Conservation (phyloP, 1,140 invertebrate genomes). For the Rhyzopertha dominica region DNA sequence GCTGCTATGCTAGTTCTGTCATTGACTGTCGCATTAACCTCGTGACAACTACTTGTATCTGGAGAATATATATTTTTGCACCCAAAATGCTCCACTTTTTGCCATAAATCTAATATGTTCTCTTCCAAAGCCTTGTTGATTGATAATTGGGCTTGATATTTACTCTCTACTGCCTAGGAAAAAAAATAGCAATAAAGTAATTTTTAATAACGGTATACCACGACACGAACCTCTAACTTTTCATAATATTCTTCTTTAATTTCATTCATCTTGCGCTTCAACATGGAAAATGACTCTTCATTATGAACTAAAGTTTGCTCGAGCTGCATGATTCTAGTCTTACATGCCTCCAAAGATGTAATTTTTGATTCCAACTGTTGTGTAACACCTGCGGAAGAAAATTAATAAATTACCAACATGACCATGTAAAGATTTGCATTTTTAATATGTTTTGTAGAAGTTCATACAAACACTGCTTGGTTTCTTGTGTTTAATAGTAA, state of each 20-base stretch:
- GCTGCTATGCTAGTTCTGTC: conserved; percentile 41
- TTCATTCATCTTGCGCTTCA: conserved; percentile 50
- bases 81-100: conserved; percentile 47
- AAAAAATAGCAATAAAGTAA: conserved; percentile 6
- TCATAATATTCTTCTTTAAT: conserved; percentile 53
- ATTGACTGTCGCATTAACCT: conserved; percentile 46
- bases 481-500: too few relatives aligned
- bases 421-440: too few relatives aligned
- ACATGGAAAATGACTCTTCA: conserved; percentile 49
- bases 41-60: conserved; percentile 43
- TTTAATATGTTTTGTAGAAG: too few relatives aligned
- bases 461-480: too few relatives aligned
- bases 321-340: conserved; percentile 48
- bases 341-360: conserved; percentile 48
- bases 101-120: conserved; percentile 58
- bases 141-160: conserved; percentile 63
- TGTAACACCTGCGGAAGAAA: conserved; percentile 39
- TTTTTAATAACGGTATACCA: conserved; percentile 11
- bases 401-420: too few relatives aligned
- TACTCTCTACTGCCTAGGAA: conserved; percentile 61
- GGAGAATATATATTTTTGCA: conserved; percentile 27
- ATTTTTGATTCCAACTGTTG: conserved; percentile 29
- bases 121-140: conserved; percentile 64
- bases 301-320: conserved; percentile 47
- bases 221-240: conserved; percentile 45